phyloP scores from a whole-genome alignment of 2,113 vertebrate genomes.

The Varanus salvator region DNA sequence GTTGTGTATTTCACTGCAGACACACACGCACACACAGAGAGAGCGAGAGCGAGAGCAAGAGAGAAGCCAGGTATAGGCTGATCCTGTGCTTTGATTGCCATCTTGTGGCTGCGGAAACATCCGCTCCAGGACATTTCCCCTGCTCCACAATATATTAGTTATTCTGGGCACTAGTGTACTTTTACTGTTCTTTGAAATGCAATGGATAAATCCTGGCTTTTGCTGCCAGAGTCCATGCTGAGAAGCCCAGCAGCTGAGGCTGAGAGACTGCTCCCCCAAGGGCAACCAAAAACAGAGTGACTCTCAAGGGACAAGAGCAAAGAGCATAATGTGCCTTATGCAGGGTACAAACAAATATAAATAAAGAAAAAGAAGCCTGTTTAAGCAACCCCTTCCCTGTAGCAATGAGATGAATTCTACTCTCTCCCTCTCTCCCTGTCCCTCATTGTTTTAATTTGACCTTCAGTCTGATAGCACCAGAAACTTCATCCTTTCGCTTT shows the following conservation, averaged over 20 bases:
- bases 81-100: conserved; percentile 72
- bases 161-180: not conserved
- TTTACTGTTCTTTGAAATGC: conserved; percentile 18
- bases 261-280: not conserved
- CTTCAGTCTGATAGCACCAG: not conserved
- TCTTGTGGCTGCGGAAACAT: conserved; percentile 66
- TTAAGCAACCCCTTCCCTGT: not conserved
- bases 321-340: not conserved
- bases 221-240: not conserved
- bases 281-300: conserved; percentile 18
- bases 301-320: not conserved
- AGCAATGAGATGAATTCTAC: not conserved
- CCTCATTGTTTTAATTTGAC: not conserved
- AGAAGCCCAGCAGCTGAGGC: not conserved
- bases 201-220: conserved; percentile 7
- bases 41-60: not conserved
- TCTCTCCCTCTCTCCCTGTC: not conserved
- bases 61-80: fast-evolving
- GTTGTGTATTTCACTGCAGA: not conserved
- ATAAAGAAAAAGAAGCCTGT: not conserved
- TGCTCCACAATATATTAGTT: not conserved
- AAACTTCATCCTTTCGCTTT: not conserved
- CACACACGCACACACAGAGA: not conserved
- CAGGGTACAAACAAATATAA: not conserved
- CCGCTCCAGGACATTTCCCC: fast-evolving